Evolutionary conservation across 2,888 invertebrate species (phyloP).

Genomic region (Hemistola chrysoprasaria): DNA sequence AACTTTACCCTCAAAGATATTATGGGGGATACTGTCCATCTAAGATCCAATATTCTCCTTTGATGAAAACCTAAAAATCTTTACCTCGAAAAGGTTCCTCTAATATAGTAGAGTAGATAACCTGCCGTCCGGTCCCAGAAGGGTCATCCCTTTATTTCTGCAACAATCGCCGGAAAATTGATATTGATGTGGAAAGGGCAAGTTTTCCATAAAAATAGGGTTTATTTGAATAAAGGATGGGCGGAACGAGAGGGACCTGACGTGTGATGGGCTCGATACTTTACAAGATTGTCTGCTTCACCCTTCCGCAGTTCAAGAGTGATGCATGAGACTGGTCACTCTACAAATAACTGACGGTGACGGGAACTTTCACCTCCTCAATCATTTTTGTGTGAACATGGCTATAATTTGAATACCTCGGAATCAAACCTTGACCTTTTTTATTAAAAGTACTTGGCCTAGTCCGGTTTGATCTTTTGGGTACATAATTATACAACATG

Average conservation of each 20-base stretch:
- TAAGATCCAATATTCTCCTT: constrained; percentile 26
- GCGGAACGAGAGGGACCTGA: constrained; percentile 63
- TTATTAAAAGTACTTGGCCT: too few relatives aligned
- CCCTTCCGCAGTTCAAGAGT: constrained; percentile 40
- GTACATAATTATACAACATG: too few relatives aligned
- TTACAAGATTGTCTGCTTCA: constrained; percentile 67
- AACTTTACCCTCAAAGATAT: too few relatives aligned
- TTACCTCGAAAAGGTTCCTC: constrained; percentile 59
- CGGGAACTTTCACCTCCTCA: constrained; percentile 29
- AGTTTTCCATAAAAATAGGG: constrained; percentile 82
- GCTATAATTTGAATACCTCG: constrained; percentile 16
- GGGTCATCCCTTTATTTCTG: constrained; percentile 82
- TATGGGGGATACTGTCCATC: too few relatives aligned
- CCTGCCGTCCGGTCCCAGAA: constrained; percentile 68
- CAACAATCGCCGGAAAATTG: constrained; percentile 81
- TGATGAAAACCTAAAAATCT: constrained; percentile 31
- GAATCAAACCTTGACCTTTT: too few relatives aligned
- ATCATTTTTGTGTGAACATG: constrained; percentile 21
- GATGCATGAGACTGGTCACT: constrained; percentile 51
- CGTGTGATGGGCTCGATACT: constrained; percentile 62
- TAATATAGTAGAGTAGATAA: constrained; percentile 75
- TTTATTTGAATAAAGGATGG: constrained; percentile 82
- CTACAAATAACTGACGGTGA: constrained; percentile 44
- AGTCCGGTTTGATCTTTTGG: too few relatives aligned
- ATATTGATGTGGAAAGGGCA: constrained; percentile 82